Base-by-base conservation (phyloP, 2,888 invertebrate species). In the Acronicta aceris region DNA sequence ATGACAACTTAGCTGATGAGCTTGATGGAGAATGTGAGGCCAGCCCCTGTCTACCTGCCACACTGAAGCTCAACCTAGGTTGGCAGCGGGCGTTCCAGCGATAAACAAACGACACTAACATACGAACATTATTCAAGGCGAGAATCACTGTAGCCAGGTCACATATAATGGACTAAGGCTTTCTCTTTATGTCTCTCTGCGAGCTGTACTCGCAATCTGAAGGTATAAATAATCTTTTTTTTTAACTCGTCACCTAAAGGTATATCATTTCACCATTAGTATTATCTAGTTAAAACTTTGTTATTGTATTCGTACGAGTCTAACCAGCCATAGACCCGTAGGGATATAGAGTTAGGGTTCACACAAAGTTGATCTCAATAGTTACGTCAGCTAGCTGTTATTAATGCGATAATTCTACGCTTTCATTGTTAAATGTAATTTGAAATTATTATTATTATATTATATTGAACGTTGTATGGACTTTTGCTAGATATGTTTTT, bases 1-100 rank as follows among this genome's bases (percentile, higher is more conserved):
- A 93, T 71, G 95, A 93, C 79, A 90, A 86, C 73, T 80, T 94
- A 50, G 93, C 93, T 2, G 94, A 95, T 60, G 94, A 95, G 75
- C 82, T 95, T 17, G 94, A 95, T 63, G 95, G 94, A n/a, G 95
- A 95, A 63, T 95, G 95, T 69, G 93, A 93, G 68, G 89, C 92
- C 16, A 94, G 88, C 67, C 94, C 94, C 48, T 95, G 95, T 65
- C 90, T 95, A n/a, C 85, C 90, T 1, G 91, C 90, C 40, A 92
- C 94, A 7, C 87, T 95, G 25, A 92, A 91, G 61, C 89, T 93
- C 40, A 94, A 95, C 80, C 73, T 88, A 43, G 91, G 89, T 61
- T 95, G 95, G 95, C 94, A 93, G 71, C 84, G 89, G 62, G 93
- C 92, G 12, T 83, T 94, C 61, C 91, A 91, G 76, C 92, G 93